Percentiles rank a stretch among this genome's conserved stretches.
Conservation (phyloP, 2,113 vertebrate genomes). For the Crocuta crocuta region DNA sequence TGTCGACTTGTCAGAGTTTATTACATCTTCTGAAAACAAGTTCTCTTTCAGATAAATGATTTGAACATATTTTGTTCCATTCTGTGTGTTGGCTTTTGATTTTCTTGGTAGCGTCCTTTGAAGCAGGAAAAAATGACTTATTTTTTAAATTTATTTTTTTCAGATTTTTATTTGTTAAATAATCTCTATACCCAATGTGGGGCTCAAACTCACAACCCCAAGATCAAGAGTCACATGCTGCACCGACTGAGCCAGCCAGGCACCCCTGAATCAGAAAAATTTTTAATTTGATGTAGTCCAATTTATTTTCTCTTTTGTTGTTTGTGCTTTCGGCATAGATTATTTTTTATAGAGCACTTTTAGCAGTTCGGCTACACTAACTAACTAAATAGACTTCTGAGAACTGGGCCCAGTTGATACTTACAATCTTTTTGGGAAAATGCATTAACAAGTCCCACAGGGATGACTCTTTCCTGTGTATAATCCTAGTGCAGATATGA, state of each 20-base stretch:
- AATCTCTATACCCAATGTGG: no score
- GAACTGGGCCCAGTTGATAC: neutral
- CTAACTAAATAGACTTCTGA: neutral
- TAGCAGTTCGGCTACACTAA: neutral
- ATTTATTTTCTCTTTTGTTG: neutral
- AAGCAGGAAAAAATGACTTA: neutral
- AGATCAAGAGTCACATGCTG: no score
- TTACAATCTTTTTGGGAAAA: neutral
- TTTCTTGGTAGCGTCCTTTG: neutral
- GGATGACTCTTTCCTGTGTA: neutral
- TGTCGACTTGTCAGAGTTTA: neutral
- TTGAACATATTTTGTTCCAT: neutral
- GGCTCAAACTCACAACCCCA: no score
- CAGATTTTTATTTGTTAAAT: no score
- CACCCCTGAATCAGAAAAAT: neutral
- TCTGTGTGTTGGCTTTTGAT: neutral
- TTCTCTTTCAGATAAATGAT: constrained; percentile 8
- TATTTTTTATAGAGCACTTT: neutral
- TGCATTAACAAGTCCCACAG: neutral
- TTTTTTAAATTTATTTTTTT: no score
- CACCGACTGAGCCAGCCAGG: no score
- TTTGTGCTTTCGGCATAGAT: neutral
- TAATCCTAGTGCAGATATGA: neutral
- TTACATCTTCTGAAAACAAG: neutral
- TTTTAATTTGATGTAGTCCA: neutral